A percentile compares a stretch with the other conserved stretches of the same genome.
These are phyloP conservation scores for Gryllus longicercus DNA, from an alignment of 2,888 invertebrate species.

Conservation along the genomic window DNA sequence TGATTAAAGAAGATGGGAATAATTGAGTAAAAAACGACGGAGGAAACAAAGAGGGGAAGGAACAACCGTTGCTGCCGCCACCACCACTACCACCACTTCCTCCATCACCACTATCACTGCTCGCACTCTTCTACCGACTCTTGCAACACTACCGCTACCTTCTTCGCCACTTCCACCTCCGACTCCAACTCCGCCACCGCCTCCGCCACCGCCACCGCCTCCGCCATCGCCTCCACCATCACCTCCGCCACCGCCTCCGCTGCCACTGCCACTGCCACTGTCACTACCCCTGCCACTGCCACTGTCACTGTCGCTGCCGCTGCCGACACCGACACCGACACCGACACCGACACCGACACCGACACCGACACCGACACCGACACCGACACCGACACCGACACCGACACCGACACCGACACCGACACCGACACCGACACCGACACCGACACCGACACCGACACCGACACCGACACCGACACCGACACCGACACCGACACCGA, in stretches of 20 bases:
- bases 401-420: background rate
- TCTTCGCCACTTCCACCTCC: background rate
- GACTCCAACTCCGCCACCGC: background rate
- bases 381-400: background rate
- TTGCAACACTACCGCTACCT: background rate
- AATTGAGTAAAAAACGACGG: background rate
- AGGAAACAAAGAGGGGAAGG: background rate
- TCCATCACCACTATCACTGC: background rate
- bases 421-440: background rate
- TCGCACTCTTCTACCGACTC: constrained; percentile 31
- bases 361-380: no score
- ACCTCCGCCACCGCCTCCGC: background rate
- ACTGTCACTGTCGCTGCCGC: background rate
- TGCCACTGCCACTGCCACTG: background rate
- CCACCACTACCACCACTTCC: background rate
- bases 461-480: background rate
- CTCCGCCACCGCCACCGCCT: background rate
- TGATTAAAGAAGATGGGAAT: background rate
- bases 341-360: no score
- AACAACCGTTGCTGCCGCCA: constrained; percentile 2
- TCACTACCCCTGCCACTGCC: background rate
- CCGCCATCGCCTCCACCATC: background rate
- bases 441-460: background rate
- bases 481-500: background rate
- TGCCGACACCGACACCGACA: background rate